These are phyloP conservation scores for Onthophagus taurus DNA, from an alignment of 1,140 invertebrate genomes.

Conservation along the genomic window DNA sequence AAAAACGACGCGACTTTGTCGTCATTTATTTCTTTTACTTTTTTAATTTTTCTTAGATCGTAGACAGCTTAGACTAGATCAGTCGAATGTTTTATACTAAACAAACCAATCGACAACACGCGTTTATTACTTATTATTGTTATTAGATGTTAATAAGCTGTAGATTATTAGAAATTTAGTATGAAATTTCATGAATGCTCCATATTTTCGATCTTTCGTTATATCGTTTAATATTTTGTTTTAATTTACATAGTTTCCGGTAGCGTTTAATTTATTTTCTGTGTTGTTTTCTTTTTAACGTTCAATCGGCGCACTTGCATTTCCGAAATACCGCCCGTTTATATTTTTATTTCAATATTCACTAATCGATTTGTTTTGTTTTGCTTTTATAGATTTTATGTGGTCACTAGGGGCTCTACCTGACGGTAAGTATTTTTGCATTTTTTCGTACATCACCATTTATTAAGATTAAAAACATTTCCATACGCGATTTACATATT, in stretches of 20 bases:
- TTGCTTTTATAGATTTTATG: slow-evolving; percentile 90
- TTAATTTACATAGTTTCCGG: background rate
- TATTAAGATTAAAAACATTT: too few relatives aligned
- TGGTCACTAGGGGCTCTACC: slow-evolving; percentile 94
- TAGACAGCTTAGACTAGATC: background rate
- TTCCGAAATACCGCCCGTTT: too few relatives aligned
- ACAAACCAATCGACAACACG: too few relatives aligned
- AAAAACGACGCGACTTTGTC: too few relatives aligned
- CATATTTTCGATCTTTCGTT: slow-evolving; percentile 8
- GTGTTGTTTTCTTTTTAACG: background rate
- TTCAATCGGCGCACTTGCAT: too few relatives aligned
- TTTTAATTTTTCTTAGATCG: background rate
- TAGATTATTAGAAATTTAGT: slow-evolving; percentile 31
- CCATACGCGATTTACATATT: background rate
- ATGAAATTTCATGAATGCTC: slow-evolving; percentile 38
- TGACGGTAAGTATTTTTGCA: slow-evolving; percentile 77
- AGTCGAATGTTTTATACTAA: too few relatives aligned
- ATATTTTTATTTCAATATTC: background rate
- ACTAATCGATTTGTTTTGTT: slow-evolving; percentile 43
- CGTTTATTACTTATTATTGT: background rate
- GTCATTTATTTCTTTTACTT: slow-evolving; percentile 8
- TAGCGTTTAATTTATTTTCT: background rate
- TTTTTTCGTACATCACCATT: too few relatives aligned
- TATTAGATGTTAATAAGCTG: slow-evolving; percentile 1
- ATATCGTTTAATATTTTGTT: background rate